phyloP scores from a whole-genome alignment of 2,888 invertebrate genomes.

The Heliconius charithonia region DNA sequence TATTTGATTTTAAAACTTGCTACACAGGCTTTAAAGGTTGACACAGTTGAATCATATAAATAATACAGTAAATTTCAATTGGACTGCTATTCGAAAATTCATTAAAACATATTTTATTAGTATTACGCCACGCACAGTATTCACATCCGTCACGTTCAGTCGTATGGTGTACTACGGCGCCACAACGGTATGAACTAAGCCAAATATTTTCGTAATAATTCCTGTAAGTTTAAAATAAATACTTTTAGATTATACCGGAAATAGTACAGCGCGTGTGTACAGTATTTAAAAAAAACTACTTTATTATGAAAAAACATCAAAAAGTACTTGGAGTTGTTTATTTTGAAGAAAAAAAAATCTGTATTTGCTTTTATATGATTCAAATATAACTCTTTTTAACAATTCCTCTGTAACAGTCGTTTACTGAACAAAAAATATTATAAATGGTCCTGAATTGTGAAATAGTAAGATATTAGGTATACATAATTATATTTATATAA shows the following conservation, averaged over 20 bases:
- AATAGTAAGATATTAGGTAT: conserved; percentile 23
- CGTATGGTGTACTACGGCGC: too few species aligned
- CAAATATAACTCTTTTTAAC: neutral
- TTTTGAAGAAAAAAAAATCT: neutral
- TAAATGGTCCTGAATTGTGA: neutral
- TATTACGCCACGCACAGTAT: too few species aligned
- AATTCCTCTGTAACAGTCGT: neutral
- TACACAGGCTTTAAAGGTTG: neutral
- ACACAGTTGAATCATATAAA: neutral
- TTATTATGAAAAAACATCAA: neutral
- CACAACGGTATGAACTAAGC: too few species aligned
- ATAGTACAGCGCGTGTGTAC: too few species aligned
- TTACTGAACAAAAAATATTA: neutral
- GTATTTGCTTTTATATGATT: neutral
- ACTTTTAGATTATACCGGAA: neutral
- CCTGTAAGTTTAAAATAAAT: neutral
- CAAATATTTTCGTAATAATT: neutral
- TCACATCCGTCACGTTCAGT: too few species aligned
- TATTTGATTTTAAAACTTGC: conserved; percentile 3
- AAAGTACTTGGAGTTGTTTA: neutral
- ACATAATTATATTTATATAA: conserved; percentile 20
- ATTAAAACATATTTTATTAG: too few species aligned
- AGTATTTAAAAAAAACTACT: neutral
- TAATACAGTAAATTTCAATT: neutral
- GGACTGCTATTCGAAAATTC: neutral